A percentile compares a stretch with the other conserved stretches of the same genome.
Conservation (phyloP, 2,113 vertebrate species). For the Uropsilus gracilis region DNA sequence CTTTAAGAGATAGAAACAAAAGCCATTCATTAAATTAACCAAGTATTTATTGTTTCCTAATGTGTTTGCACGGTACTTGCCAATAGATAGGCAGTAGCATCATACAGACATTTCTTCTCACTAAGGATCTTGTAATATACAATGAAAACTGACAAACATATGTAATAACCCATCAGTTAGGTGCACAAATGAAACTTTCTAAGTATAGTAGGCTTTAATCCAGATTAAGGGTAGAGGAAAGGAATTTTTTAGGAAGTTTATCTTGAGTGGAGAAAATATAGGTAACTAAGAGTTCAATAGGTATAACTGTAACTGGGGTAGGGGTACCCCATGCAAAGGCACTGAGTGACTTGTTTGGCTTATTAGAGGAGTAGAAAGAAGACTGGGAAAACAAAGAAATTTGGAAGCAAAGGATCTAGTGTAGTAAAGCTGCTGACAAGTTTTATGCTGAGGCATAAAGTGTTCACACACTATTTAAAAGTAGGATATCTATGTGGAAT, state of each 20-base stretch:
- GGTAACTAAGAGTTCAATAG: background rate
- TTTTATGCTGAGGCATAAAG: background rate
- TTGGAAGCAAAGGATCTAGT: background rate
- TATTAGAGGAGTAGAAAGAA: background rate
- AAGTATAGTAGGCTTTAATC: background rate
- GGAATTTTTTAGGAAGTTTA: background rate
- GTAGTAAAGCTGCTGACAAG: background rate
- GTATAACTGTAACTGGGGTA: accelerated
- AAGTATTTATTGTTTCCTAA: background rate
- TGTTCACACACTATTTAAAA: background rate
- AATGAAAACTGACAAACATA: background rate
- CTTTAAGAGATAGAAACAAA: background rate
- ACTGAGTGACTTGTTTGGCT: background rate
- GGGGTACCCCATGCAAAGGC: accelerated
- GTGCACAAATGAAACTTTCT: background rate
- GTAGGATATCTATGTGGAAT: background rate
- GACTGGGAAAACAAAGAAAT: background rate
- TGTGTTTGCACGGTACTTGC: background rate
- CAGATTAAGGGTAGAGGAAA: background rate
- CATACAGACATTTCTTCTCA: background rate
- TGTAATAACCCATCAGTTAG: background rate
- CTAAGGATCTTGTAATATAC: background rate
- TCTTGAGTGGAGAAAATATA: background rate
- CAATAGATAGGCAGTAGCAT: background rate
- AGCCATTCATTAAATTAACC: background rate